These are phyloP conservation scores for Pontoporia blainvillei DNA, from an alignment of 2,113 vertebrate species.

Conservation along the genomic window DNA sequence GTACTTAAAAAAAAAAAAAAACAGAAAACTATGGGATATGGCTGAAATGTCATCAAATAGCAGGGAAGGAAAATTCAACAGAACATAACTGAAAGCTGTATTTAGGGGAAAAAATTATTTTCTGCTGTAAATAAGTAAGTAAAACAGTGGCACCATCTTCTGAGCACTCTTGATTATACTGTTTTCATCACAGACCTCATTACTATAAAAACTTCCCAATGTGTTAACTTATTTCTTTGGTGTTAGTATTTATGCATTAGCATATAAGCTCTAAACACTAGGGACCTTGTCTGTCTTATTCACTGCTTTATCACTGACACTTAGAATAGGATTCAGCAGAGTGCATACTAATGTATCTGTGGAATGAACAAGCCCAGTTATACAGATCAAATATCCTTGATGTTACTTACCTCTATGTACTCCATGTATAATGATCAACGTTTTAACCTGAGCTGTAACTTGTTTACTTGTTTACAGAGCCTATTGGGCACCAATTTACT, in stretches of 20 bases:
- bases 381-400: not conserved
- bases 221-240: not conserved
- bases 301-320: not conserved
- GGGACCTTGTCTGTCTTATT: not conserved
- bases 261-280: not conserved
- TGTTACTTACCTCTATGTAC: not conserved
- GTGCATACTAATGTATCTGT: not conserved
- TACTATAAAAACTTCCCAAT: not conserved
- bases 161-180: not conserved
- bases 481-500: not conserved
- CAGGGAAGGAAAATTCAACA: slow-evolving; percentile 21
- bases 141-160: not conserved
- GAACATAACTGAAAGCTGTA: not conserved
- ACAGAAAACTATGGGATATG: not conserved
- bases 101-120: not conserved
- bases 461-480: not conserved
- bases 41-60: slow-evolving; percentile 6
- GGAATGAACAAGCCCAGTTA: not conserved
- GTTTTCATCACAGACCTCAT: not conserved
- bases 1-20: not conserved
- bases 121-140: not conserved
- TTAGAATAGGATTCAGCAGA: not conserved
- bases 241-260: not conserved
- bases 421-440: not conserved
- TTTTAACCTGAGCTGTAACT: not conserved